Percentiles rank a stretch among this genome's conserved stretches.
Conservation (phyloP, 2,113 vertebrate species). For the Typhlomys cinereus region DNA sequence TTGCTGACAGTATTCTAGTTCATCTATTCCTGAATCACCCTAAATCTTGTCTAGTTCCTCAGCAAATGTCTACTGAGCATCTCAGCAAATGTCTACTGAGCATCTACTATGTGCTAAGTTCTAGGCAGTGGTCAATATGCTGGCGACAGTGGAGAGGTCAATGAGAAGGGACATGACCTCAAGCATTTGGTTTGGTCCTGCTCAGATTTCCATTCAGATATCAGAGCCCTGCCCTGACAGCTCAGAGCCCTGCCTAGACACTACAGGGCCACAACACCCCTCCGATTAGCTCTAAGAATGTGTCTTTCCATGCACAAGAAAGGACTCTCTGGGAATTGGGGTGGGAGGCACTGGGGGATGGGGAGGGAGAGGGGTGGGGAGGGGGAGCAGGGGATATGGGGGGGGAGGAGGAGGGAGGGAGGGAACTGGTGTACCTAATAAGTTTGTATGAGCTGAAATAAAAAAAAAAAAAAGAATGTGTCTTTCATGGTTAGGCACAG, state of each 20-base stretch:
- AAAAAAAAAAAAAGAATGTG: too few relatives aligned
- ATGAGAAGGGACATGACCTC: background rate
- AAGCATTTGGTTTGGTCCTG: background rate
- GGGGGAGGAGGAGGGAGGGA: too few relatives aligned
- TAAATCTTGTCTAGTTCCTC: background rate
- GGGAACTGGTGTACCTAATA: too few relatives aligned
- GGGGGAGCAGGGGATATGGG: too few relatives aligned
- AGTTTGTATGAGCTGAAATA: too few relatives aligned
- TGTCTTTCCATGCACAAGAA: too few relatives aligned
- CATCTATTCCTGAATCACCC: background rate
- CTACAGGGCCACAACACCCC: background rate
- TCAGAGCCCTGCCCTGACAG: background rate
- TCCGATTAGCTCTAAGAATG: background rate
- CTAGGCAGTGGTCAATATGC: background rate
- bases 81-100: background rate
- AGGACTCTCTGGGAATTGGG: too few relatives aligned
- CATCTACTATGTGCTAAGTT: background rate
- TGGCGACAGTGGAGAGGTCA: background rate
- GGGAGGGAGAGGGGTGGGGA: too few relatives aligned
- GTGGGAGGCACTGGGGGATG: too few relatives aligned
- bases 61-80: background rate
- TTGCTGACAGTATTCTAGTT: constrained; percentile 16
- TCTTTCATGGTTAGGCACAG: too few relatives aligned
- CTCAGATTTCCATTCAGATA: background rate
- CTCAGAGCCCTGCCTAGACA: too few relatives aligned